Base-by-base conservation (phyloP, 2,113 vertebrate genomes). In the Todiramphus chloris region DNA sequence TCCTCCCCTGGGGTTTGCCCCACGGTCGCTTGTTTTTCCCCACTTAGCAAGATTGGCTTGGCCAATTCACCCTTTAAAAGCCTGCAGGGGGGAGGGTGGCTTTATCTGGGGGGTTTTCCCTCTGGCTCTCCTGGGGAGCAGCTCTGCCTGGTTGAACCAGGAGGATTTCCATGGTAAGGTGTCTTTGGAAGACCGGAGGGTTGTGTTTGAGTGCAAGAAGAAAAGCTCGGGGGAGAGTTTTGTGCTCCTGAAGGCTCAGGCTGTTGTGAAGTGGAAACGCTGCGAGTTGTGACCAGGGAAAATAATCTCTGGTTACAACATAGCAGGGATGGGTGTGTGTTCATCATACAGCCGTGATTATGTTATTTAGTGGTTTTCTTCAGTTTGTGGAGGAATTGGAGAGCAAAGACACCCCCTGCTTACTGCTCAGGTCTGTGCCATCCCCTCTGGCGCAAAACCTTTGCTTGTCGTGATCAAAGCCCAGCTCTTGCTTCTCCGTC, bases 301-400 rank as follows among this genome's bases (percentile, higher is more conserved):
- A 74, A 59, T 13, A n/a, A 63, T 64, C 46, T 19, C 37, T 81
- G 64, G 56, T 39, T 92, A 7, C 62, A 70, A 14, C 9, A 7
- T 9, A 15, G 60, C 1, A 1, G 56, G 59, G 20, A 11, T 30
- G 55, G 27, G 82, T 10, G 66, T 19, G 63, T n/a, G 64, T 79
- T 90, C 56, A 87, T 85, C 8, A 11, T 3, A 30, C 6, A 56
- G 44, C 60, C 2, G 0, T 10, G 27, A 35, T 91, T 68, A 73
- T 44, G 48, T 69, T 79, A 51, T 55, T 93, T 68, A 76, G 67
- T 44, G 62, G 81, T 96, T 91, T 79, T 46, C 23, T 90, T 64
- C 24, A 6, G 51, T 67, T 94, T 27, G 12, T 4, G 78, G 75
- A 79, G 79, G 43, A 82, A 87, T 60, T 0, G 0, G 0, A 1